Conservation (phyloP, 2,113 vertebrate species). For the Laticauda laticaudata region DNA sequence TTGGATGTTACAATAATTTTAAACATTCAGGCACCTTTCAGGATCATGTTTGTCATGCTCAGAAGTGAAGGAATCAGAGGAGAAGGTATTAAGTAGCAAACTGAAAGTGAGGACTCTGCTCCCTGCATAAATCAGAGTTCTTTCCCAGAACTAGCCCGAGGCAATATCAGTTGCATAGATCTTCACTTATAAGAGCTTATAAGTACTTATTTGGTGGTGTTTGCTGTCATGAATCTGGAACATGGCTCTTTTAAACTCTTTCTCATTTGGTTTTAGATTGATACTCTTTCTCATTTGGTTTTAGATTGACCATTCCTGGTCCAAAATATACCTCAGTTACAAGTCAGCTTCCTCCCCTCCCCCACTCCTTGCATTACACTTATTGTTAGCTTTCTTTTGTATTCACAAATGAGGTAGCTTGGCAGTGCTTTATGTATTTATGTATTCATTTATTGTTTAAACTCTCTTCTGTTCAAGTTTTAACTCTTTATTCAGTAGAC, state of each 20-base stretch:
- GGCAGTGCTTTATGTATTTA: not conserved
- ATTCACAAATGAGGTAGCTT: not conserved
- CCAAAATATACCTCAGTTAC: not conserved
- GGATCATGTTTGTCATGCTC: conserved; percentile 12
- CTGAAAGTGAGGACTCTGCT: not conserved
- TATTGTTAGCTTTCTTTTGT: not conserved
- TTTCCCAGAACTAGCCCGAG: not conserved
- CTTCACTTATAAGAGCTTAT: not conserved
- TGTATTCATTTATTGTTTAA: not conserved
- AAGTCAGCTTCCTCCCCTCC: not conserved
- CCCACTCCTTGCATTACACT: not conserved
- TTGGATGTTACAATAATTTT: conserved; percentile 9
- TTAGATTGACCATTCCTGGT: not conserved
- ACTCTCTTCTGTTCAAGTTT: not conserved
- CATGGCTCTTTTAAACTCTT: not conserved
- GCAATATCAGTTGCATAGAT: not conserved
- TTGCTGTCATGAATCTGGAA: not conserved
- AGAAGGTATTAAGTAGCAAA: not conserved
- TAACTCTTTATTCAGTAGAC: not conserved
- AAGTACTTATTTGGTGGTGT: not conserved
- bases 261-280: not conserved
- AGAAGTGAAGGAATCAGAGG: not conserved
- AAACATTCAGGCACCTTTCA: not conserved
- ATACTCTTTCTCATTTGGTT: not conserved
- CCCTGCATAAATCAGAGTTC: not conserved